These are phyloP conservation scores for Arnoldichthys spilopterus DNA, from an alignment of 2,797 vertebrate species.

Conservation along the genomic window DNA sequence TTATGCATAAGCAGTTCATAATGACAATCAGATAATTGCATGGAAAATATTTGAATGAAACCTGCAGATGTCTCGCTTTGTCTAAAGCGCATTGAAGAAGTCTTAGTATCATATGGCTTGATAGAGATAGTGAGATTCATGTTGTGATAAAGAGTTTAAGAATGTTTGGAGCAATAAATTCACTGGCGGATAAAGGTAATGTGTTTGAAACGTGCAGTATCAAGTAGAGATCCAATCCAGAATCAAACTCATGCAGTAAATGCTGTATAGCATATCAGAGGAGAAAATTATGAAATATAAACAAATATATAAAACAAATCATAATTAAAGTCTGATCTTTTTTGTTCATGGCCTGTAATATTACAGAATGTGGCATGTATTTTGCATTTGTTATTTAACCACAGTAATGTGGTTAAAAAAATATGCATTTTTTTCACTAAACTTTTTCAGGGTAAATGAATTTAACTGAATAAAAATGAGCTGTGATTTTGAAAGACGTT, in stretches of 20 bases:
- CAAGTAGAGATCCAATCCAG: not conserved
- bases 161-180: not conserved
- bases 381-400: too few relatives aligned
- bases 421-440: too few relatives aligned
- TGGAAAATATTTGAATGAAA: conserved; percentile 58
- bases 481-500: not conserved
- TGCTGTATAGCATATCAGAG: not conserved
- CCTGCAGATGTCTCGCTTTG: conserved; percentile 26
- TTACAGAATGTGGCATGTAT: too few relatives aligned
- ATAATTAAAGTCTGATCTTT: too few relatives aligned
- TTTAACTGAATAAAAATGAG: not conserved
- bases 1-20: conserved; percentile 2
- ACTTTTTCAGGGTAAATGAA: too few relatives aligned
- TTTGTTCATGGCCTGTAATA: too few relatives aligned
- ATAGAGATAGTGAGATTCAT: not conserved
- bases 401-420: too few relatives aligned
- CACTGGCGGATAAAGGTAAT: not conserved
- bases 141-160: not conserved
- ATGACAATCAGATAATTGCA: conserved; percentile 53
- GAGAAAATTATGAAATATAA: not conserved
- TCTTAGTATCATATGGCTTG: conserved; percentile 23
- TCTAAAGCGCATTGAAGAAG: conserved; percentile 17
- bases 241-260: not conserved
- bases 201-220: not conserved
- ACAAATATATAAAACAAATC: not conserved